A percentile compares a stretch with the other conserved stretches of the same genome.
Conservation (phyloP, 2,113 vertebrate genomes). For the Speoplatyrhinus poulsoni region DNA sequence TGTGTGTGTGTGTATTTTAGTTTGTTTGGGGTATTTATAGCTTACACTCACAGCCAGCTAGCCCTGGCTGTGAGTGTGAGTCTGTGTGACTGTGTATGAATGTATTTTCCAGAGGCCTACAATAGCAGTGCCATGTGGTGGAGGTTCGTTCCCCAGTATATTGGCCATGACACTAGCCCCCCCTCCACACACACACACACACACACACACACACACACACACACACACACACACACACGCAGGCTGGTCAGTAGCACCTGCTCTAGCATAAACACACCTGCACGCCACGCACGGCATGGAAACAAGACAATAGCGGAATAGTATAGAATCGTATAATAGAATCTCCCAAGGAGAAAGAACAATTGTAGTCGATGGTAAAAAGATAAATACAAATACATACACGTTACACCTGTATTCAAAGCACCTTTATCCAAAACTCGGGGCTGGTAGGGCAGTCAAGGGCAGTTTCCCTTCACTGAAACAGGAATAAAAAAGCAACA, state of each 20-base stretch:
- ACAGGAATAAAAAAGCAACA: slow-evolving; percentile 16
- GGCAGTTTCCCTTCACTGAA: slow-evolving; percentile 4
- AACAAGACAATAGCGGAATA: slow-evolving; percentile 2
- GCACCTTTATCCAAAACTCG: background rate
- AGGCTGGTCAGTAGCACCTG: slow-evolving; percentile 59
- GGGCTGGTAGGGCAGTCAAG: no score
- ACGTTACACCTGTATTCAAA: background rate
- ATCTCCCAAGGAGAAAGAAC: background rate
- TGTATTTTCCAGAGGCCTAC: slow-evolving; percentile 66
- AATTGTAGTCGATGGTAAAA: no score
- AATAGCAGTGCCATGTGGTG: slow-evolving; percentile 57
- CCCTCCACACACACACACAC: slow-evolving; percentile 15
- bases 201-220: slow-evolving; percentile 14
- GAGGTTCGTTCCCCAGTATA: slow-evolving; percentile 57
- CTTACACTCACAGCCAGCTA: slow-evolving; percentile 25
- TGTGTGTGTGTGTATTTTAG: slow-evolving; percentile 8
- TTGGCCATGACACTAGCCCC: slow-evolving; percentile 53
- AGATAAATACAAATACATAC: no score
- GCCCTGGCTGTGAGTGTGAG: slow-evolving; percentile 31
- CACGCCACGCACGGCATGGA: slow-evolving; percentile 18
- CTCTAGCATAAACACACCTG: slow-evolving; percentile 66
- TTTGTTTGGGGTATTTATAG: slow-evolving; percentile 41
- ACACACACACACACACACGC: slow-evolving; percentile 24
- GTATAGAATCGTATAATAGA: slow-evolving; percentile 5
- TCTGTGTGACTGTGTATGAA: slow-evolving; percentile 34